Conservation (phyloP, 2,797 vertebrate species). For the Danio tinwini region DNA sequence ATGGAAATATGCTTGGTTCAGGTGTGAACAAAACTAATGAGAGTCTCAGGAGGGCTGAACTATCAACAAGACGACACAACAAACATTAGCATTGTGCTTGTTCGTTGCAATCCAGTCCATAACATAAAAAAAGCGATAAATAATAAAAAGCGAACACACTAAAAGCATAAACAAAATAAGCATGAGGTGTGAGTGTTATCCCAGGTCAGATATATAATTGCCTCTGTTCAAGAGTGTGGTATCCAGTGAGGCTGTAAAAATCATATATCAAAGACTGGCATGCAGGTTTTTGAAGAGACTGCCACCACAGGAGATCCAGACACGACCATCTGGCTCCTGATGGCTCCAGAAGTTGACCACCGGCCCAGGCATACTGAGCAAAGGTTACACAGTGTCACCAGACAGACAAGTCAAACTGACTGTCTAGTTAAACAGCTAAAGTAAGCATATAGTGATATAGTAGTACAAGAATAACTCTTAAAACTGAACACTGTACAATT, state of each 20-base stretch:
- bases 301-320: conserved; percentile 30
- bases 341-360: conserved; percentile 13
- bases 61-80: conserved; percentile 22
- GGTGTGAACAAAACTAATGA: conserved; percentile 31
- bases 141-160: background rate
- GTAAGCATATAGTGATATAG: conserved; percentile 43
- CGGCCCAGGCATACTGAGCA: conserved; percentile 15
- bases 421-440: conserved; percentile 42
- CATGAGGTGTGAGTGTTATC: background rate
- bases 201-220: background rate
- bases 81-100: conserved; percentile 21
- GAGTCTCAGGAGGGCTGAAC: conserved; percentile 29
- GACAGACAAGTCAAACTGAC: conserved; percentile 47
- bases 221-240: background rate
- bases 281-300: conserved; percentile 21
- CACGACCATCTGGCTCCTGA: conserved; percentile 22
- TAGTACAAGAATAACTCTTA: too few species aligned
- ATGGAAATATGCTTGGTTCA: conserved; percentile 52
- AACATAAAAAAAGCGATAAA: too few species aligned
- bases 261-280: conserved; percentile 1
- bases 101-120: background rate
- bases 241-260: background rate
- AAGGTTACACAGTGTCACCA: background rate
- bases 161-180: conserved; percentile 1
- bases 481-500: too few species aligned